A percentile compares a stretch with the other conserved stretches of the same genome.
These are phyloP conservation scores for Oreotragus oreotragus DNA, from an alignment of 2,113 vertebrate genomes.

Conservation along the genomic window DNA sequence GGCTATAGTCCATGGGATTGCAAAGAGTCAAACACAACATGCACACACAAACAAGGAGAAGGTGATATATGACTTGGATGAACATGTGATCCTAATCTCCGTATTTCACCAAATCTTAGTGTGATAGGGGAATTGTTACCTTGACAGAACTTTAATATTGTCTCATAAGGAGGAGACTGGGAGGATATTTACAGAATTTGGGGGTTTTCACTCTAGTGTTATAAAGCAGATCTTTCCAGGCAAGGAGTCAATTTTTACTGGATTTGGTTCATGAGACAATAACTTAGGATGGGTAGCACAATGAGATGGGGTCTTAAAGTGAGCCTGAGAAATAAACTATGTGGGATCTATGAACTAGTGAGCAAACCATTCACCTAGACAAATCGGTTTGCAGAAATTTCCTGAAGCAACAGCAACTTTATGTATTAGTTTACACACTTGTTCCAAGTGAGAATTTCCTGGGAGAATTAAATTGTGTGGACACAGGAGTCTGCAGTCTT, in stretches of 20 bases:
- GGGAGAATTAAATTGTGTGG: not conserved
- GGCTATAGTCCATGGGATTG: not conserved
- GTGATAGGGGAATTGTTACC: not conserved
- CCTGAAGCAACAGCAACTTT: not conserved
- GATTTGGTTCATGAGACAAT: not conserved
- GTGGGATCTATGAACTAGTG: not conserved
- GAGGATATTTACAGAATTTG: not conserved
- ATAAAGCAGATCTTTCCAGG: not conserved
- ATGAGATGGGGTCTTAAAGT: not conserved
- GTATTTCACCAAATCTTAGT: not conserved
- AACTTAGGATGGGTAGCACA: not conserved
- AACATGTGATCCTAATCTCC: not conserved
- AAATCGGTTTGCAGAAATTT: not conserved
- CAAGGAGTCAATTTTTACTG: not conserved
- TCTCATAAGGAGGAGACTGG: not conserved
- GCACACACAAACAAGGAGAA: not conserved
- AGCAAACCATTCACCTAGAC: not conserved
- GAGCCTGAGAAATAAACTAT: not conserved
- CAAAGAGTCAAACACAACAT: not conserved
- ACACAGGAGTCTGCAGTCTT: not conserved
- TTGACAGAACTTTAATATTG: not conserved
- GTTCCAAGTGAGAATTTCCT: not conserved
- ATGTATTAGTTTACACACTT: not conserved
- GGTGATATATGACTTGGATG: not conserved
- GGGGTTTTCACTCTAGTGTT: accelerated